Evolutionary conservation across 2,113 vertebrate genomes (phyloP).

Genomic region (Gambusia affinis): DNA sequence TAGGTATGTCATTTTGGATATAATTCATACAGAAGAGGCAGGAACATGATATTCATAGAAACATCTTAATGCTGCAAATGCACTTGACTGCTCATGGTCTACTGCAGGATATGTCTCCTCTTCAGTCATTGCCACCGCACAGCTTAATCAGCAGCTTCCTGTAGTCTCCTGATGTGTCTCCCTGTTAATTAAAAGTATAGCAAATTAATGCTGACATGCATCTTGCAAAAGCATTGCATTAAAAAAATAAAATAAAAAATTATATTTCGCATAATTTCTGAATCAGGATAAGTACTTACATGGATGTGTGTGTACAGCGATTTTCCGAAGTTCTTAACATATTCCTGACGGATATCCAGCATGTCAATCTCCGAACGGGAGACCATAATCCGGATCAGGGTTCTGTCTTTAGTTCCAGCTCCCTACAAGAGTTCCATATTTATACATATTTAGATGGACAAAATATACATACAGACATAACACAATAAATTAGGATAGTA

Average conservation of each 20-base stretch:
- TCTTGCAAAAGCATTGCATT: not conserved
- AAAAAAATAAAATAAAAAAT: not conserved
- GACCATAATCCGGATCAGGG: conserved; percentile 95
- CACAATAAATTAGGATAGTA: too few relatives aligned
- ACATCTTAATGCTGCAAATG: not conserved
- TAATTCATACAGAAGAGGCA: conserved; percentile 30
- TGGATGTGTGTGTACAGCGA: conserved; percentile 92
- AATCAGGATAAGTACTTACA: conserved; percentile 77
- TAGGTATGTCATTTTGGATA: conserved; percentile 38
- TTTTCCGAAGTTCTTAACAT: conserved; percentile 88
- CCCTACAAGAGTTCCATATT: conserved; percentile 77
- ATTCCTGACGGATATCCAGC: conserved; percentile 91
- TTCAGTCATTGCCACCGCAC: conserved; percentile 94
- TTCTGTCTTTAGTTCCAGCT: conserved; percentile 91
- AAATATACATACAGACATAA: not conserved
- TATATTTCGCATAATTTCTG: not conserved
- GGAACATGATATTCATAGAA: conserved; percentile 28
- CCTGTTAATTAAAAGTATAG: conserved; percentile 74
- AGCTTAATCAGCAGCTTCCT: conserved; percentile 94
- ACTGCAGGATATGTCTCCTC: not conserved
- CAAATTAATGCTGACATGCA: not conserved
- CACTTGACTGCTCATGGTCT: not conserved
- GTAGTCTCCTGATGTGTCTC: conserved; percentile 97
- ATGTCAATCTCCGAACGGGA: conserved; percentile 94
- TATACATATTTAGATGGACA: not conserved